These are phyloP conservation scores for Caenorhabditis sulstoni DNA, from an alignment of 2,888 invertebrate species.

Conservation along the genomic window DNA sequence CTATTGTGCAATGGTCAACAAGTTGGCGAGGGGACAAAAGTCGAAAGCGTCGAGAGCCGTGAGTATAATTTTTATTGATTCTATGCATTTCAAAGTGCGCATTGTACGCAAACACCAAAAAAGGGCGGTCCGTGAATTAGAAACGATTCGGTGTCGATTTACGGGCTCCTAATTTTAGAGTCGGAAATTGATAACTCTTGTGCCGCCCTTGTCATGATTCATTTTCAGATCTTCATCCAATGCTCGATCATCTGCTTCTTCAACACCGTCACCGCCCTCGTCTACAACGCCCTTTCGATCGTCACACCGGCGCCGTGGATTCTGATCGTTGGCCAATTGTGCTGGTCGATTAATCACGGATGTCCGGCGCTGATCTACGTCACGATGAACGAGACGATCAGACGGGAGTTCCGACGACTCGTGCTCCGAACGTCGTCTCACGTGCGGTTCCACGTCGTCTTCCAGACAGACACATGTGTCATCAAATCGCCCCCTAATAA, in stretches of 20 bases:
- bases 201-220: too few species aligned
- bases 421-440: conserved; percentile 14
- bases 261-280: conserved; percentile 40
- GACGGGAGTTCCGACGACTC: conserved; percentile 29
- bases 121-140: too few species aligned
- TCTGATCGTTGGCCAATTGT: conserved; percentile 26
- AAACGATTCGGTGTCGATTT: too few species aligned
- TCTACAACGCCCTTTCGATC: conserved; percentile 47
- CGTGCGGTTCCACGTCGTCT: background rate
- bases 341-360: conserved; percentile 46
- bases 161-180: too few species aligned
- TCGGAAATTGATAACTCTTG: too few species aligned
- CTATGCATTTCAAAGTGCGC: background rate
- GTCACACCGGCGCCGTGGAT: conserved; percentile 37
- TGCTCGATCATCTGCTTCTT: conserved; percentile 52
- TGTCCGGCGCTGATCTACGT: conserved; percentile 49
- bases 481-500: background rate
- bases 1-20: conserved; percentile 37
- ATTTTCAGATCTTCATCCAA: conserved; percentile 47
- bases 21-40: conserved; percentile 40
- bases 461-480: background rate
- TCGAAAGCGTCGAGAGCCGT: conserved; percentile 41
- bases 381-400: conserved; percentile 49
- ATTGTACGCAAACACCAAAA: too few species aligned
- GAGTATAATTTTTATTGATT: background rate